Base-by-base conservation (phyloP, 2,113 vertebrate species). In the Sceloporus tristichus region DNA sequence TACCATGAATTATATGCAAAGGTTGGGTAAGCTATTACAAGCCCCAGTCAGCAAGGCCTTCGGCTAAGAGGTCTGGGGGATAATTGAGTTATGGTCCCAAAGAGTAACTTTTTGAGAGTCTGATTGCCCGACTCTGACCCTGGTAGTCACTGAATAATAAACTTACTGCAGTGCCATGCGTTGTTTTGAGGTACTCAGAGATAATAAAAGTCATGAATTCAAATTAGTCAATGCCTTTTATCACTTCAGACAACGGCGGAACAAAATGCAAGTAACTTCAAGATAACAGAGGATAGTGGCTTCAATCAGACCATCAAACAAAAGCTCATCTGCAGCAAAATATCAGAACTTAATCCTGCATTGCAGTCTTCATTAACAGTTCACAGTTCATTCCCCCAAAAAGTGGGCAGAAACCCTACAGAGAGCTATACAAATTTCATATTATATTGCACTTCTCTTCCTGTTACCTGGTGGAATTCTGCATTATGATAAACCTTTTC, bases 391-490 rank as follows among this genome's bases (percentile, higher is more conserved):
- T 0, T 0, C 9, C 18, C 18, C 34, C 62, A 8, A 84, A 65
- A 0, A n/a, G 0, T 34, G 2, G 71, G 84, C 68, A 82, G 77
- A 18, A 53, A 2, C 2, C 21, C 83, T 62, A 73, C 1, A 83
- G 2, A 25, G 6, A 71, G 11, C 25, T 19, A 59, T 1, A 59
- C 23, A 59, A 74, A 62, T 82, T 38, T 59, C 34, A 71, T 19
- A 25, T 70, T 5, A 68, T 83, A 88, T 76, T 66, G 21, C 16
- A 54, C 23, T 48, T 62, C 25, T 27, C 16, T 89, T 90, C 42
- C 48, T 85, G 54, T 42, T 96, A 96, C 97, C 96, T 97, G 94
- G 85, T 92, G 82, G 74, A 94, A 85, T 78, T 93, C 85, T 68
- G 90, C 19, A 19, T 87, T 87, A 48, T 53, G 94, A 85, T 96